Conservation (phyloP, 2,113 vertebrate species). For the Synodontis membranacea region DNA sequence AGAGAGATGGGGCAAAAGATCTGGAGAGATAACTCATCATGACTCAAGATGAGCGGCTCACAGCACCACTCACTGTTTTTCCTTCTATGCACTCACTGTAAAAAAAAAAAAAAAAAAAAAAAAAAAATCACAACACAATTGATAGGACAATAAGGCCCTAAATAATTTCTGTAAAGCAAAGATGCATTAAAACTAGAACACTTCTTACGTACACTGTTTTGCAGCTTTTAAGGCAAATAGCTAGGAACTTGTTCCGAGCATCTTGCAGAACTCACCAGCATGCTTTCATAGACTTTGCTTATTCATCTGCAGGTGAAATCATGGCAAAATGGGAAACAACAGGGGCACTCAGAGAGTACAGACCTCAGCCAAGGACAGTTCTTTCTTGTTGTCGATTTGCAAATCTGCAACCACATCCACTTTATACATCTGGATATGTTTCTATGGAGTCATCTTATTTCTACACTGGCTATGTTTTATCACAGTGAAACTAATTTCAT, state of each 20-base stretch:
- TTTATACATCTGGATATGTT: too few species aligned
- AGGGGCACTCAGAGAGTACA: too few species aligned
- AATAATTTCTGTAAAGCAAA: background rate
- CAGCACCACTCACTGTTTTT: background rate
- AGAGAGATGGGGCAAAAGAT: constrained; percentile 19
- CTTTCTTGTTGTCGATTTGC: too few species aligned
- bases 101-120: background rate
- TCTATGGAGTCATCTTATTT: too few species aligned
- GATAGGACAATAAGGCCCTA: background rate
- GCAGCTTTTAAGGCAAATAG: background rate
- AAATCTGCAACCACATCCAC: too few species aligned
- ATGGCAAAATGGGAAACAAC: background rate
- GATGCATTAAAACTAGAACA: background rate
- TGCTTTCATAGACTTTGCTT: background rate
- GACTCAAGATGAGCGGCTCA: constrained; percentile 28
- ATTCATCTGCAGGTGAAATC: background rate
- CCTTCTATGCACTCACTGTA: background rate
- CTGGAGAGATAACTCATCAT: constrained; percentile 1
- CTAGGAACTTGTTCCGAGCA: background rate
- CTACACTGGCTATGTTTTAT: too few species aligned
- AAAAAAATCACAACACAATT: background rate
- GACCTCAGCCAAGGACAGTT: too few species aligned
- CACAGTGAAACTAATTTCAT: too few species aligned
- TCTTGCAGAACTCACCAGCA: background rate
- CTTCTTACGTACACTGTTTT: background rate